phyloP scores from a whole-genome alignment of 2,797 vertebrate genomes.

The Dicrostonyx torquatus region DNA sequence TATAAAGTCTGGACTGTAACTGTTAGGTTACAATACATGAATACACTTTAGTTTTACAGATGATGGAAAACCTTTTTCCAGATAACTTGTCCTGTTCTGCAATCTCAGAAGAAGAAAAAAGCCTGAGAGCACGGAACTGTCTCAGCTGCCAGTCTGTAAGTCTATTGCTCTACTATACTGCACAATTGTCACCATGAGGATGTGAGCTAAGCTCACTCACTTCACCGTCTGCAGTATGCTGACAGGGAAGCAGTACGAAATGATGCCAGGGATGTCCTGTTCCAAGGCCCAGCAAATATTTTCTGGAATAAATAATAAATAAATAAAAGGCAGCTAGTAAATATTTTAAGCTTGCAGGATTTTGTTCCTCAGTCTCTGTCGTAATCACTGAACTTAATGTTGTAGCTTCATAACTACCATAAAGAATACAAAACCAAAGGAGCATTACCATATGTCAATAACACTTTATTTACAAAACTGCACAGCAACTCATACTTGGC shows the following conservation, averaged over 20 bases:
- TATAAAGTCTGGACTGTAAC: background rate
- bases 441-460: background rate
- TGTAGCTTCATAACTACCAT: no score
- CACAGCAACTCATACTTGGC: background rate
- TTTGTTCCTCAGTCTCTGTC: background rate
- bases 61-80: background rate
- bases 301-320: background rate
- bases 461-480: slow-evolving; percentile 31
- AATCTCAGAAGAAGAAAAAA: background rate
- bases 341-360: background rate
- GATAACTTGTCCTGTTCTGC: background rate
- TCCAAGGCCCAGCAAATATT: background rate
- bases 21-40: background rate
- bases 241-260: background rate
- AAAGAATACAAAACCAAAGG: background rate
- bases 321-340: background rate
- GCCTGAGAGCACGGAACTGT: background rate
- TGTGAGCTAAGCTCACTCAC: background rate
- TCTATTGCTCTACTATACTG: no score
- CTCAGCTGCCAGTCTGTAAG: background rate
- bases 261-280: background rate
- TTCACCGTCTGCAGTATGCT: background rate
- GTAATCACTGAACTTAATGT: background rate
- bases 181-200: background rate
- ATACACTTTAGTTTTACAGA: background rate